Evolutionary conservation across 2,113 vertebrate genomes (phyloP).

Genomic region (Bucco capensis): DNA sequence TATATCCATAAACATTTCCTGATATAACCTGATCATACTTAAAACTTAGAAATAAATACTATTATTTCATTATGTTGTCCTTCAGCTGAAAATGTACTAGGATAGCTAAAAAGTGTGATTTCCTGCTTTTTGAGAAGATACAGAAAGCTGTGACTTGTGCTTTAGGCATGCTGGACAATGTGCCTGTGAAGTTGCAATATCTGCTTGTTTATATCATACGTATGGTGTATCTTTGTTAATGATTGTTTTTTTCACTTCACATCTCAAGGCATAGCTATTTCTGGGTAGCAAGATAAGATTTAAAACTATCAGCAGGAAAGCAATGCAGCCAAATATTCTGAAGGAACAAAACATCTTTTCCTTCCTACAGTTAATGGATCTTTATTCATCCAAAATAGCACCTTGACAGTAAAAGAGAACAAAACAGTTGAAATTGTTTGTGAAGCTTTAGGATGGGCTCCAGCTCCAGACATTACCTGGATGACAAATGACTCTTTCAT

Average conservation of each 20-base stretch:
- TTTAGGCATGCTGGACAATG: neutral
- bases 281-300: neutral
- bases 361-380: slow-evolving; percentile 78
- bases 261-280: slow-evolving; percentile 1
- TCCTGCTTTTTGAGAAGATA: neutral
- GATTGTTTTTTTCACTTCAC: neutral
- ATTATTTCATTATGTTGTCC: neutral
- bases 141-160: neutral
- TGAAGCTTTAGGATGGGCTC: slow-evolving; percentile 78
- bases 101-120: neutral
- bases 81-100: neutral
- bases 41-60: neutral
- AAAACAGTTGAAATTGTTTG: slow-evolving; percentile 75
- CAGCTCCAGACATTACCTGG: slow-evolving; percentile 79
- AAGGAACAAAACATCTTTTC: slow-evolving; percentile 63
- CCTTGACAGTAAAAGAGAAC: slow-evolving; percentile 67
- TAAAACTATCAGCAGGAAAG: neutral
- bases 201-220: neutral
- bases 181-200: neutral
- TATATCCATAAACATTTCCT: neutral
- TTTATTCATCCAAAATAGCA: slow-evolving; percentile 70
- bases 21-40: neutral
- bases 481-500: slow-evolving; percentile 62
- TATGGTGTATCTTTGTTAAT: neutral
- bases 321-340: neutral